A percentile compares a stretch with the other conserved stretches of the same genome.
Evolutionary conservation across 2,113 vertebrate species (phyloP).

Genomic region (Drymodes brunneopygia): DNA sequence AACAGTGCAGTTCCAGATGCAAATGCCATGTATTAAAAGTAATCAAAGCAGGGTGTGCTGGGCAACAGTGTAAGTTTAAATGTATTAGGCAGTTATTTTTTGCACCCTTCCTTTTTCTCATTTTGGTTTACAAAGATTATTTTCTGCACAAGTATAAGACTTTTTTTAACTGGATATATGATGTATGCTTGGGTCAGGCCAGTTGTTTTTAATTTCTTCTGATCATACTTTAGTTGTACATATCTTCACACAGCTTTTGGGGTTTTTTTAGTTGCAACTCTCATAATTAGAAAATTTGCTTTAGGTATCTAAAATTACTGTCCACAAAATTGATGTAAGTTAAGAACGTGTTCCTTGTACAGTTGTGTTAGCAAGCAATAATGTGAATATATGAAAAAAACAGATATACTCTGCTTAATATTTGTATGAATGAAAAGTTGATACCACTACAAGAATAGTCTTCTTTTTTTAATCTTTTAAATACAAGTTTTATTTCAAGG

Average conservation of each 20-base stretch:
- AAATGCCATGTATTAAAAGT: background rate
- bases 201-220: conserved; percentile 8
- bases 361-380: conserved; percentile 78
- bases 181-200: conserved; percentile 55
- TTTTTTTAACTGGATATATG: conserved; percentile 23
- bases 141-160: conserved; percentile 36
- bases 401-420: conserved; percentile 71
- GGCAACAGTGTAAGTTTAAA: conserved; percentile 5
- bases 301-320: conserved; percentile 51
- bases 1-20: conserved; percentile 8
- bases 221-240: conserved; percentile 23
- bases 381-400: conserved; percentile 74
- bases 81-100: conserved; percentile 14
- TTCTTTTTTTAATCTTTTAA: conserved; percentile 73
- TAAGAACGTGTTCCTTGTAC: conserved; percentile 65
- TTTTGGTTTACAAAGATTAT: conserved; percentile 49
- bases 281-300: conserved; percentile 42
- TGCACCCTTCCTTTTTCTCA: conserved; percentile 10
- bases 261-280: background rate
- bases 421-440: conserved; percentile 75
- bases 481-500: conserved; percentile 73
- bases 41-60: conserved; percentile 16
- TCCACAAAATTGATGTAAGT: conserved; percentile 55
- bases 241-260: conserved; percentile 10
- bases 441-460: conserved; percentile 69